Evolutionary conservation across 1,140 invertebrate species (phyloP), one percentile per base, ranked within the genome.

Genomic region (Lordiphosa collinella): DNA sequence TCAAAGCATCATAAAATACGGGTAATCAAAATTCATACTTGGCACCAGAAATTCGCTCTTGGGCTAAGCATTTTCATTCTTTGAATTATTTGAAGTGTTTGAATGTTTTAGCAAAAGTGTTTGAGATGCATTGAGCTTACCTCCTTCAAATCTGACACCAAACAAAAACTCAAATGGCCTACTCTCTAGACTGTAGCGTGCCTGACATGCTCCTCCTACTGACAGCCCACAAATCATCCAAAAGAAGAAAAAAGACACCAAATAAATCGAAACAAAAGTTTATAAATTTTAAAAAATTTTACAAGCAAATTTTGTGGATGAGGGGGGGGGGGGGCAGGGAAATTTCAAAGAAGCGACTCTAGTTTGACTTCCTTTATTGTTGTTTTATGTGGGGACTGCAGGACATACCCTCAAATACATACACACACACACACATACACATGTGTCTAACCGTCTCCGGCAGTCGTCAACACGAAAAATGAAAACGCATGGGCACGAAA

Each of bases 401-500:
- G 22, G 18, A 16, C 9, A 11, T 29, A 29, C 25, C 25, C 25
- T 29, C 25, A 29, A 22, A 22, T 29, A 29, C 3, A 18, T 18
- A 18, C 16, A 3, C 25, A 29, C 25, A 32, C 34, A 44, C 31
- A 44, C 40, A 16, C 32, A 34, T 32, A 54, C 51, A 54, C 38
- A 54, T 54, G 41, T 44, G n/a, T 18, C 10, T 11, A 38, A 46
- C 16, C 29, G 50, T 58, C 65, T 55, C 53, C 72, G 68, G 50
- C 55, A 64, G 56, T 74, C 65, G 61, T 62, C 66, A 74, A 63
- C 69, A 52, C 76, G 58, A 73, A 80, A 79, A 80, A 80, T 84
- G 72, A 84, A 78, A 84, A 84, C 63, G 79, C 79, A 84, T 84
- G 78, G 72, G 78, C 79, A 84, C 73, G 75, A 84, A 84, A 82